These are phyloP conservation scores for Excalfactoria chinensis DNA, from an alignment of 2,113 vertebrate species.

Conservation along the genomic window DNA sequence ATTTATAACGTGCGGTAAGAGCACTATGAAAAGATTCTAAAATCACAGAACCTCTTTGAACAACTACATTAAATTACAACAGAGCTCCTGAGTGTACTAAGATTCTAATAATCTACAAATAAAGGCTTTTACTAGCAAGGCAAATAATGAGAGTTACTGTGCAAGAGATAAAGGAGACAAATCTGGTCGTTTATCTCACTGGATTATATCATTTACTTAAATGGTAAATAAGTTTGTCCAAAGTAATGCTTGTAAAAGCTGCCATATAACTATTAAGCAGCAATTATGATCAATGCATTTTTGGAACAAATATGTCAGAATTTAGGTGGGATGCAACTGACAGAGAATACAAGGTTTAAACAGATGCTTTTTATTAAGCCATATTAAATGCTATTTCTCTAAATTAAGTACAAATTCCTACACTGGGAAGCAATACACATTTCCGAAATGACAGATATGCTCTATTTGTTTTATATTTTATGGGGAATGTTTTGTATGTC, in stretches of 20 bases:
- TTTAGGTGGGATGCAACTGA: conserved; percentile 43
- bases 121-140: conserved; percentile 73
- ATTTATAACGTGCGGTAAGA: conserved; percentile 62
- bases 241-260: conserved; percentile 58
- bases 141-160: conserved; percentile 72
- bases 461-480: conserved; percentile 3
- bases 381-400: conserved; percentile 40
- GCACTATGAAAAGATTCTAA: conserved; percentile 68
- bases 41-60: conserved; percentile 75
- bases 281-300: conserved; percentile 63
- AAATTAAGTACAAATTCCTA: conserved; percentile 52
- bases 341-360: conserved; percentile 58
- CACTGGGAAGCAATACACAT: conserved; percentile 18
- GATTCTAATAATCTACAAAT: conserved; percentile 80
- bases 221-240: conserved; percentile 69
- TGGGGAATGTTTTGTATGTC: conserved; percentile 5
- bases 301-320: conserved; percentile 32
- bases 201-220: conserved; percentile 75
- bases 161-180: conserved; percentile 69
- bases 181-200: conserved; percentile 67
- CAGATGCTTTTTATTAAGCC: conserved; percentile 51
- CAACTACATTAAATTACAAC: conserved; percentile 76
- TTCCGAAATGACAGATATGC: conserved; percentile 18
- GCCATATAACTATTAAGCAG: conserved; percentile 55
- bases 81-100: conserved; percentile 76